These are phyloP conservation scores for Biston stratarius DNA, from an alignment of 2,888 invertebrate species.

Conservation along the genomic window DNA sequence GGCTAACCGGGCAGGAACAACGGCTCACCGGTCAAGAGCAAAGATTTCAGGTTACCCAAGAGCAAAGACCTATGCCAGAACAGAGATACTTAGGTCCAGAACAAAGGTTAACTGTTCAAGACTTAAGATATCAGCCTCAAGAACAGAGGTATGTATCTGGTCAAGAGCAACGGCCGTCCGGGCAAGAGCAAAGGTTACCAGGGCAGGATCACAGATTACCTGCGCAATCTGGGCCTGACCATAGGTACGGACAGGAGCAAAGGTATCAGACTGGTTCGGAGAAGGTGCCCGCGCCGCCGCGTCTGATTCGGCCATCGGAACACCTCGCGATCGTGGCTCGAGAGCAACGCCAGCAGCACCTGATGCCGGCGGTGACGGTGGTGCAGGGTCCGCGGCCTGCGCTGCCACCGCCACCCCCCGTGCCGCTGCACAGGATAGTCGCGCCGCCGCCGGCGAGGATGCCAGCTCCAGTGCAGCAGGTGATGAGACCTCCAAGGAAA, in stretches of 20 bases:
- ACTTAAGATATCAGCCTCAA: constrained; percentile 19
- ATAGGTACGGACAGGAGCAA: constrained; percentile 51
- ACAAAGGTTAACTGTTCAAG: constrained; percentile 20
- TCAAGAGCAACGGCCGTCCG: constrained; percentile 19
- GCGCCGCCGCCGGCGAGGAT: constrained; percentile 73
- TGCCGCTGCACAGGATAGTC: constrained; percentile 68
- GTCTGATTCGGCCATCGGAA: constrained; percentile 78
- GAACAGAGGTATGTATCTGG: constrained; percentile 19
- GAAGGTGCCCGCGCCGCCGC: constrained; percentile 63
- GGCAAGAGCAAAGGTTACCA: constrained; percentile 4
- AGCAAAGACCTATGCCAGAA: constrained; percentile 12
- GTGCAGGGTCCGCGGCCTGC: constrained; percentile 64
- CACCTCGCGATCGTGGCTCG: constrained; percentile 73
- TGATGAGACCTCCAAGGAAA: constrained; percentile 71
- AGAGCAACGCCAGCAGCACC: constrained; percentile 65
- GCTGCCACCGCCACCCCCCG: constrained; percentile 62
- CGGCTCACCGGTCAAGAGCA: background rate
- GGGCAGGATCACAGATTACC: constrained; percentile 4
- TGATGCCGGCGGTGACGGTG: constrained; percentile 69
- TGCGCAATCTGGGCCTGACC: constrained; percentile 59
- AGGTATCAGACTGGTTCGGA: constrained; percentile 21
- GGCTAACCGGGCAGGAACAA: constrained; percentile 3
- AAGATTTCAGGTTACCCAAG: background rate
- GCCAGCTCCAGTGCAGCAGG: constrained; percentile 68
- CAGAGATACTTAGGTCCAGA: constrained; percentile 16